These are phyloP conservation scores for Aethina tumida DNA, from an alignment of 1,140 invertebrate species.

Conservation along the genomic window DNA sequence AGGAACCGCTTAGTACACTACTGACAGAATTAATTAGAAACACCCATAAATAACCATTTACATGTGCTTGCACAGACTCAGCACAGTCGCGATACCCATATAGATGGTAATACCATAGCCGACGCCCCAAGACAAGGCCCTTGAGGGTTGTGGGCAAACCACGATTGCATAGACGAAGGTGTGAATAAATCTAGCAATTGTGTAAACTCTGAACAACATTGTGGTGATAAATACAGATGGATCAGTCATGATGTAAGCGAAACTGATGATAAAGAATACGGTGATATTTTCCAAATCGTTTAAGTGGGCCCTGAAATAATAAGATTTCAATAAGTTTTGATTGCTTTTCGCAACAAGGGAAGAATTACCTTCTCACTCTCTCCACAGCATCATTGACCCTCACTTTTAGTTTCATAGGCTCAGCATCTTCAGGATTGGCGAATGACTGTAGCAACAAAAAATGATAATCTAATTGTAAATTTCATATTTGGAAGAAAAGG, in stretches of 20 bases:
- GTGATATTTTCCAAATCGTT: slow-evolving; percentile 71
- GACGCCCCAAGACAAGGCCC: slow-evolving; percentile 39
- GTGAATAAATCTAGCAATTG: slow-evolving; percentile 48
- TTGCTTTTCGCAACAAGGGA: slow-evolving; percentile 1
- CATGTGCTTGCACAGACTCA: slow-evolving; percentile 24
- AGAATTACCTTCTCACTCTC: slow-evolving; percentile 33
- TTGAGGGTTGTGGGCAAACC: slow-evolving; percentile 44
- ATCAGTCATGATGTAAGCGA: slow-evolving; percentile 50
- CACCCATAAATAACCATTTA: no score
- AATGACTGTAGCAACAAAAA: slow-evolving; percentile 36
- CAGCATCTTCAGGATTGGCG: slow-evolving; percentile 38
- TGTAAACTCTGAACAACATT: slow-evolving; percentile 49
- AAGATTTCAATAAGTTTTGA: slow-evolving; percentile 10
- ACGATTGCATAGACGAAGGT: slow-evolving; percentile 52
- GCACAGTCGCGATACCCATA: slow-evolving; percentile 32
- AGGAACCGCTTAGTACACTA: no score
- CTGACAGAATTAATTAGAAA: no score
- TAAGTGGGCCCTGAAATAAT: slow-evolving; percentile 49
- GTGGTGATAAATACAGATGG: slow-evolving; percentile 43
- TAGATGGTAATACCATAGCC: slow-evolving; percentile 38
- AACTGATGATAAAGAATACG: slow-evolving; percentile 51
- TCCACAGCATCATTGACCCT: slow-evolving; percentile 36
- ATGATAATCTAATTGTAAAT: slow-evolving; percentile 3
- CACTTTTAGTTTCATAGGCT: slow-evolving; percentile 25
- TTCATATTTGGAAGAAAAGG: slow-evolving; percentile 1